phyloP scores from a whole-genome alignment of 2,797 vertebrate genomes.

The Acanthis flammea region DNA sequence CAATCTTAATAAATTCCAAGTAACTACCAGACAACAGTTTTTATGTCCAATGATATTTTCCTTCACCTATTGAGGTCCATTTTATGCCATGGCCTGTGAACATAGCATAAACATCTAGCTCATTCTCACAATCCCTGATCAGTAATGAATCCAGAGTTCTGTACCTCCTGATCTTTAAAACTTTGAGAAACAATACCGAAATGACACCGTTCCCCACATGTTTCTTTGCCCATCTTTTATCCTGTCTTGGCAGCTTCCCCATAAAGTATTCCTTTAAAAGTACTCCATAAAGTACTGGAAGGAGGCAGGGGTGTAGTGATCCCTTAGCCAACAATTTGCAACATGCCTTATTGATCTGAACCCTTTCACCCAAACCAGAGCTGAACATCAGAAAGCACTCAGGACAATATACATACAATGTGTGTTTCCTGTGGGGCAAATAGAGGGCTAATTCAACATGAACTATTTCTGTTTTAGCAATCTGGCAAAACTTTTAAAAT shows the following conservation, averaged over 20 bases:
- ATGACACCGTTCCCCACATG: not conserved
- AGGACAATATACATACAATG: not conserved
- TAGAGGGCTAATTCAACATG: not conserved
- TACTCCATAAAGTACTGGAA: not conserved
- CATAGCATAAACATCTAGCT: not conserved
- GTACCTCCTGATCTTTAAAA: not conserved
- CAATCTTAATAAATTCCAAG: not conserved
- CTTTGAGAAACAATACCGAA: not conserved
- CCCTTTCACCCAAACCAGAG: not conserved
- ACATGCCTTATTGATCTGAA: not conserved
- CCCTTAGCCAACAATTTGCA: not conserved
- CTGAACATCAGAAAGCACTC: not conserved
- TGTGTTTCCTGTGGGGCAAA: not conserved
- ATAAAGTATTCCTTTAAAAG: not conserved
- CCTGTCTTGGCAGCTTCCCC: not conserved
- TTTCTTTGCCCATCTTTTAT: not conserved
- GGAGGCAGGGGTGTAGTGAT: not conserved
- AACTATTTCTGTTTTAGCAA: not conserved
- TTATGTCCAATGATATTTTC: not conserved
- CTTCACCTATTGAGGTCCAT: not conserved
- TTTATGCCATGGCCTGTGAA: not conserved
- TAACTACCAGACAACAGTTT: not conserved
- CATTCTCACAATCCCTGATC: not conserved
- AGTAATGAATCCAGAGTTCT: not conserved
- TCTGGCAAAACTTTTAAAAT: not conserved